These are phyloP conservation scores for Gryon sp. DNA, from an alignment of 1,140 invertebrate genomes.

Conservation along the genomic window DNA sequence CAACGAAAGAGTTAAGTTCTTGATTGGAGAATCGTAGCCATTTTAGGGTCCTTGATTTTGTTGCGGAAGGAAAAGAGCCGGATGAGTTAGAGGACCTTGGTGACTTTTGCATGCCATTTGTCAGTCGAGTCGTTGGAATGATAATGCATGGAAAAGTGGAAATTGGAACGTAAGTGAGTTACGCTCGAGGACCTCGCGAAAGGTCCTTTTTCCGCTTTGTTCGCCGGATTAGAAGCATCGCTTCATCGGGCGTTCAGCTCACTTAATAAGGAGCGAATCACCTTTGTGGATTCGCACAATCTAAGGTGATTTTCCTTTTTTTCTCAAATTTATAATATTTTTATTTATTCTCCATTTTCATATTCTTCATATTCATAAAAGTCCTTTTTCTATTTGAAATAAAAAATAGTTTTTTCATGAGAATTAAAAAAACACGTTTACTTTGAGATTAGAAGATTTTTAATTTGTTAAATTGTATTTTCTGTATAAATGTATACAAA, in stretches of 20 bases:
- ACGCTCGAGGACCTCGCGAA: conserved; percentile 8
- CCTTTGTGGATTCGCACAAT: conserved; percentile 7
- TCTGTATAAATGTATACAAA: too few species aligned
- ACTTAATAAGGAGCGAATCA: conserved; percentile 6
- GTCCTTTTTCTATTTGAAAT: too few species aligned
- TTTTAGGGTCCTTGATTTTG: too few species aligned
- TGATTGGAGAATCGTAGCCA: too few species aligned
- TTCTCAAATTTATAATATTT: too few species aligned
- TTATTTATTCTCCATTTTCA: too few species aligned
- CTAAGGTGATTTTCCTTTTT: conserved; percentile 20
- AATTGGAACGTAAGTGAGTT: conserved; percentile 11
- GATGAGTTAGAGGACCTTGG: neutral
- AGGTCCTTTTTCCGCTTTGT: conserved; percentile 8
- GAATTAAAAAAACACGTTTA: too few species aligned
- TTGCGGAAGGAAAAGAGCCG: neutral
- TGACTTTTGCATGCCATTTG: neutral
- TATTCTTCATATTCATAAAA: too few species aligned
- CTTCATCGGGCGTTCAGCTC: conserved; percentile 32
- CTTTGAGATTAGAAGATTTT: too few species aligned
- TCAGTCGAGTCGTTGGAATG: neutral
- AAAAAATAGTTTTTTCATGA: too few species aligned
- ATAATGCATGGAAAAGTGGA: conserved; percentile 28
- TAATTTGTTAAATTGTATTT: too few species aligned
- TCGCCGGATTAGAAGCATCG: conserved; percentile 1
- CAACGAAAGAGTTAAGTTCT: too few species aligned